Base-by-base conservation (phyloP, 2,113 vertebrate genomes). In the Lipotes vexillifer region DNA sequence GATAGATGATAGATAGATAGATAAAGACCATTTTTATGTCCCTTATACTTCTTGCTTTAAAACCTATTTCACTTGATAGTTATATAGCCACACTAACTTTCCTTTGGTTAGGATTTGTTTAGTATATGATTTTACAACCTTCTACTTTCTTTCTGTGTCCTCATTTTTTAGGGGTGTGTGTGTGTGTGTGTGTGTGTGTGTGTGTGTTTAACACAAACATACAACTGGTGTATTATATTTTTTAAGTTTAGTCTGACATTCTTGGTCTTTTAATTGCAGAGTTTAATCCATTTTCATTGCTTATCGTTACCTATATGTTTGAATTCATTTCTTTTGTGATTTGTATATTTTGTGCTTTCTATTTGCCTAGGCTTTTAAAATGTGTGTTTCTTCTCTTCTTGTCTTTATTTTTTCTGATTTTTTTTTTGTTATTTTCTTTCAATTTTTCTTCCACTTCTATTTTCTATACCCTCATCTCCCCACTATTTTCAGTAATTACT, bases 41-140 rank as follows among this genome's bases (percentile, higher is more conserved):
- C 5, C 14, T 20, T 10, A n/a, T 1, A 36, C 17, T 29, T 75
- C 23, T 31, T 68, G 46, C 36, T 61, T 80, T 33, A 12, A 38
- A 80, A 36, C 44, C 29, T 11, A 5, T 31, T 69, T 66, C 31
- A 4, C 17, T 18, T 17, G 77, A 49, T 66, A 38, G 66, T 29
- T 49, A 4, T 0, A 6, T 0, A 77, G 2, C 46, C 36, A 38
- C 8, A 29, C 3, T 17, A 6, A 20, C 36, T 36, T 57, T 12
- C 55, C 9, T 80, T 49, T 13, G 8, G 21, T 33, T 63, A 78
- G 15, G 33, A 33, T 52, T 82, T 55, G 23, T 49, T 82, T 25
- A 3, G 18, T 12, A 49, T 52, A 20, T 27, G 2, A 41, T n/a
- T 94, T 66, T 68, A 36, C 25, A 49, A 44, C 5, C 14, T 90